These are phyloP conservation scores for Atractosteus spatula DNA, from an alignment of 2,113 vertebrate genomes.

Conservation along the genomic window DNA sequence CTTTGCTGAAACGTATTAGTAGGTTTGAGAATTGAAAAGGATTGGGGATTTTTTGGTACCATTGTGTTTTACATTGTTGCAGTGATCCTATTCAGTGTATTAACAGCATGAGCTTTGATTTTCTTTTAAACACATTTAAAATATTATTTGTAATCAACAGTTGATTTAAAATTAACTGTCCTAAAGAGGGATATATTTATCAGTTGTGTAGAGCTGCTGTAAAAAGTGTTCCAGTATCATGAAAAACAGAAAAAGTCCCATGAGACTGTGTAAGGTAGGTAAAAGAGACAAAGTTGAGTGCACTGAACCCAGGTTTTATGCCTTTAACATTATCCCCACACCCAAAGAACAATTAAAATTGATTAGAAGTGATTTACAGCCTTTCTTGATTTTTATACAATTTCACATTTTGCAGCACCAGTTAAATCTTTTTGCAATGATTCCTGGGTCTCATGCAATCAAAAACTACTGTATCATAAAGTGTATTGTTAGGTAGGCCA, in stretches of 20 bases:
- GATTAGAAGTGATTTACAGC: conserved; percentile 33
- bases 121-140: conserved; percentile 46
- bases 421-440: conserved; percentile 32
- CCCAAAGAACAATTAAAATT: conserved; percentile 18
- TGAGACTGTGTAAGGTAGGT: conserved; percentile 28
- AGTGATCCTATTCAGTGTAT: conserved; percentile 63
- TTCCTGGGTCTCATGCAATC: conserved; percentile 34
- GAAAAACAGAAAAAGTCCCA: conserved; percentile 25
- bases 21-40: conserved; percentile 48
- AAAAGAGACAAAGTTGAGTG: conserved; percentile 19
- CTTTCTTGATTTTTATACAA: conserved; percentile 32
- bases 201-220: conserved; percentile 39
- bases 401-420: conserved; percentile 19
- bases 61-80: conserved; percentile 61
- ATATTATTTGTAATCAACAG: conserved; percentile 44
- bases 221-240: conserved; percentile 30
- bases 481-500: conserved; percentile 40
- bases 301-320: conserved; percentile 28
- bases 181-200: conserved; percentile 22
- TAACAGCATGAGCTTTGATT: conserved; percentile 43
- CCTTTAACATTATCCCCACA: conserved; percentile 11
- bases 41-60: conserved; percentile 1
- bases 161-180: conserved; percentile 53
- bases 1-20: conserved; percentile 49
- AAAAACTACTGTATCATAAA: conserved; percentile 29